Percentiles rank a stretch among this genome's conserved stretches.
phyloP scores from a whole-genome alignment of 1,140 invertebrate genomes.

The Branchinecta lynchi region DNA sequence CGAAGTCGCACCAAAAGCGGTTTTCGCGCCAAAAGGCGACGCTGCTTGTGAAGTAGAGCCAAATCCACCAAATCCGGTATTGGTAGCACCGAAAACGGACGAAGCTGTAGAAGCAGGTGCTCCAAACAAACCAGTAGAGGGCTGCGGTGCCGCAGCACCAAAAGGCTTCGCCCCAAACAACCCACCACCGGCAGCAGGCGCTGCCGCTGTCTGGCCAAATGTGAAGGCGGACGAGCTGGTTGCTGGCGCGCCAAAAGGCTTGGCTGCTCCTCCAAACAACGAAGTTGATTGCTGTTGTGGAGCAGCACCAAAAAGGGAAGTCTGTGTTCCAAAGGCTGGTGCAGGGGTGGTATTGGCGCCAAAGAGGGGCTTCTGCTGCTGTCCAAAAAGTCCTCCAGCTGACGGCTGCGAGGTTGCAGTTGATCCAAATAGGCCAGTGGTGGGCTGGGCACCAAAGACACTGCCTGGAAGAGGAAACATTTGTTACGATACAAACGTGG shows the following conservation, averaged over 20 bases:
- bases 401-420: slow-evolving; percentile 22
- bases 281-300: slow-evolving; percentile 19
- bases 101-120: slow-evolving; percentile 19
- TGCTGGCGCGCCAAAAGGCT: slow-evolving; percentile 39
- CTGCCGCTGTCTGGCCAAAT: slow-evolving; percentile 27
- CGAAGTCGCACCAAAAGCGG: slow-evolving; percentile 21
- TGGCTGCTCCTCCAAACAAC: slow-evolving; percentile 26
- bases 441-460: slow-evolving; percentile 22
- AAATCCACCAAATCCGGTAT: slow-evolving; percentile 32
- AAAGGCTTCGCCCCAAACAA: slow-evolving; percentile 35
- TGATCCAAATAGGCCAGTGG: slow-evolving; percentile 24
- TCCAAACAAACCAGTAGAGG: slow-evolving; percentile 18
- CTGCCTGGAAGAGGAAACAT: slow-evolving; percentile 13
- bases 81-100: slow-evolving; percentile 18
- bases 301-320: slow-evolving; percentile 20
- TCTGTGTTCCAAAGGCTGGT: slow-evolving; percentile 29
- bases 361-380: slow-evolving; percentile 31
- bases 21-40: slow-evolving; percentile 32
- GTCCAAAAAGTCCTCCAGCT: slow-evolving; percentile 25
- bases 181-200: slow-evolving; percentile 22
- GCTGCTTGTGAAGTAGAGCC: slow-evolving; percentile 32
- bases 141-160: slow-evolving; percentile 22
- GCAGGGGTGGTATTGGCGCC: slow-evolving; percentile 26
- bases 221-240: slow-evolving; percentile 37
- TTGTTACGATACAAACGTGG: neutral